These are phyloP conservation scores for Amphiprion percula DNA, from an alignment of 2,113 vertebrate genomes.

Conservation along the genomic window DNA sequence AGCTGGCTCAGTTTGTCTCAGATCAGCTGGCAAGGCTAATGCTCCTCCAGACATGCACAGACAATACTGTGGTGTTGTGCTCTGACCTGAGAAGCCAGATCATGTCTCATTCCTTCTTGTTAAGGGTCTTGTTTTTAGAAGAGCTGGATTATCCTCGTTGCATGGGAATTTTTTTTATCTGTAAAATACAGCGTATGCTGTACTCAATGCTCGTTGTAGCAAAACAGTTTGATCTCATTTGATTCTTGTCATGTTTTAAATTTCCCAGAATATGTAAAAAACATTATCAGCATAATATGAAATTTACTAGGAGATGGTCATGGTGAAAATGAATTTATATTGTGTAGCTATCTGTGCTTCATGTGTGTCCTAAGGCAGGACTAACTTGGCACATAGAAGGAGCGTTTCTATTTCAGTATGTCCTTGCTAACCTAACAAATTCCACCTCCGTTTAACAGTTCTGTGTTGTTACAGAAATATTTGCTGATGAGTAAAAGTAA, in stretches of 20 bases:
- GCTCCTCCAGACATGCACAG: conserved; percentile 40
- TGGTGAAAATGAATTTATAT: neutral
- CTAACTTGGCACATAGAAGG: neutral
- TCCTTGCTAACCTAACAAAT: conserved; percentile 22
- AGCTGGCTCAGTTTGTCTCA: conserved; percentile 38
- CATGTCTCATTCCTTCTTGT: conserved; percentile 9
- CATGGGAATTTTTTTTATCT: neutral
- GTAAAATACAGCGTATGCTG: neutral
- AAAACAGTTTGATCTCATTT: neutral
- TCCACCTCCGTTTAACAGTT: neutral
- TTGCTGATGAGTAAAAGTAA: conserved; percentile 10
- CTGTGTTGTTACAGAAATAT: conserved; percentile 8
- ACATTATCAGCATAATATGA: neutral
- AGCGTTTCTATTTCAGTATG: conserved; percentile 17
- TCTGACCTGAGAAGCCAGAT: conserved; percentile 26
- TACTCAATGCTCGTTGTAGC: neutral
- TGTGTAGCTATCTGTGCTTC: neutral
- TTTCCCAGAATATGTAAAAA: no score
- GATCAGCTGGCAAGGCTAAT: conserved; percentile 57
- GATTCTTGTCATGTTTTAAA: no score
- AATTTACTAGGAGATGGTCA: neutral
- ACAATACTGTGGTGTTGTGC: conserved; percentile 47
- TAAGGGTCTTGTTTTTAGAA: conserved; percentile 11
- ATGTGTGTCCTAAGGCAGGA: conserved; percentile 19
- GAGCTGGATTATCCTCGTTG: neutral